These are phyloP conservation scores for Drosophila anomelani DNA, from an alignment of 2,888 invertebrate genomes.

Conservation along the genomic window DNA sequence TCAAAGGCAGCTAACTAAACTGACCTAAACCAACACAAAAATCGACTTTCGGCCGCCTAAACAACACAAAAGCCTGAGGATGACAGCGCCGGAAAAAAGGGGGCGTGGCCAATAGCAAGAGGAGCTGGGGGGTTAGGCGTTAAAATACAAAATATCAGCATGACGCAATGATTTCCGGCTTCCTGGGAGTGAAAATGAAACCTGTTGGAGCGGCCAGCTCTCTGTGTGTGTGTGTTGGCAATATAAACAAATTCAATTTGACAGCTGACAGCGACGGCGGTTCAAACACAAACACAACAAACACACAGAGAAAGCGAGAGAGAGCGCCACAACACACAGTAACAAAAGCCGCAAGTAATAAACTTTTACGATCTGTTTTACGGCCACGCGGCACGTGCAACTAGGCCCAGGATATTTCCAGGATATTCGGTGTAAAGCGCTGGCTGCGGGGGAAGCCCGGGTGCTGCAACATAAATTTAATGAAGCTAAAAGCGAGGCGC, in stretches of 20 bases:
- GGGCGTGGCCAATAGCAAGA: constrained; percentile 15
- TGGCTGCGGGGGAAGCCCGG: constrained; percentile 20
- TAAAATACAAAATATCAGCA: constrained; percentile 84
- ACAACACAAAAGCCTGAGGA: constrained; percentile 63
- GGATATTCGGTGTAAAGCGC: constrained; percentile 9
- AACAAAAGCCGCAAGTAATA: constrained; percentile 81
- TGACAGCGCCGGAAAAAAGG: constrained; percentile 55
- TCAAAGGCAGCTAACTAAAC: constrained; percentile 81
- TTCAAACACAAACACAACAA: constrained; percentile 33
- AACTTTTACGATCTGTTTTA: constrained; percentile 84
- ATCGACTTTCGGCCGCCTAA: constrained; percentile 77
- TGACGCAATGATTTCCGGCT: constrained; percentile 83
- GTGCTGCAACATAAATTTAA: constrained; percentile 79
- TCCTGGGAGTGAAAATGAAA: constrained; percentile 70
- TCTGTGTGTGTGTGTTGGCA: constrained; percentile 49
- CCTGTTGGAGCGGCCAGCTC: constrained; percentile 66
- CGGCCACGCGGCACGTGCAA: constrained; percentile 82
- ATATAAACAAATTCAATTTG: constrained; percentile 84
- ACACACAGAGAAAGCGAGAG: constrained; percentile 3
- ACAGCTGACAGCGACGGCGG: constrained; percentile 78
- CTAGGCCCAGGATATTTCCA: constrained; percentile 69
- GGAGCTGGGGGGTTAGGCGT: constrained; percentile 46
- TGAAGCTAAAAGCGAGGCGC: constrained; percentile 74
- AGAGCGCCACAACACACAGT: constrained; percentile 23
- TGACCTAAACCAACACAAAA: constrained; percentile 83